Percentiles rank a stretch among this genome's conserved stretches.
These are phyloP conservation scores for Conus canariensis DNA, from an alignment of 2,888 invertebrate genomes.

Conservation along the genomic window DNA sequence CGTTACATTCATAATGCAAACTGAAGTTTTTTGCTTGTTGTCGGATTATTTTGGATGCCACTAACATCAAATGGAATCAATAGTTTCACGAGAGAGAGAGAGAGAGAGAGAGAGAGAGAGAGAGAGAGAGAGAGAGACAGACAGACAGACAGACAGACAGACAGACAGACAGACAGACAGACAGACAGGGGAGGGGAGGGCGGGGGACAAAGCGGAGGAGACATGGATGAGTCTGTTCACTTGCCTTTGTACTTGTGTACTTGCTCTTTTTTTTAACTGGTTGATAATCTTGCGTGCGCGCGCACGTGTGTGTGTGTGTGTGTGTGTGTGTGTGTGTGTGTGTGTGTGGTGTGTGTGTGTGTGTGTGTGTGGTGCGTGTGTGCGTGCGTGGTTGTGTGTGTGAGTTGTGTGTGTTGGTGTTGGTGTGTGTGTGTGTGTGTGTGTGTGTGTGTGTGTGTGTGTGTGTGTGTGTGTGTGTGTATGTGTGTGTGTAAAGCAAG, in stretches of 20 bases:
- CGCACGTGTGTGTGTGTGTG: neutral
- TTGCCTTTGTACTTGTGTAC: too few relatives aligned
- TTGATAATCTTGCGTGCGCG: neutral
- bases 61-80: neutral
- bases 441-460: neutral
- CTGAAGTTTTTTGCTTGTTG: neutral
- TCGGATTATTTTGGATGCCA: neutral
- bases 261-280: neutral
- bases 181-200: neutral
- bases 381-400: neutral
- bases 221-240: too few relatives aligned
- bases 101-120: neutral
- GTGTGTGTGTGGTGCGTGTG: neutral
- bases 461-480: neutral
- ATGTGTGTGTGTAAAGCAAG: neutral
- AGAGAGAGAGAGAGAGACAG: neutral
- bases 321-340: neutral
- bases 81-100: neutral
- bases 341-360: slow-evolving; percentile 4
- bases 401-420: too few relatives aligned
- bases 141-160: neutral
- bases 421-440: neutral
- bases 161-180: neutral
- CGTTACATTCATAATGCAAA: too few relatives aligned
- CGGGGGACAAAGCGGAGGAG: too few relatives aligned